Base-by-base conservation (phyloP, 2,113 vertebrate species). In the Pollachius pollachius region DNA sequence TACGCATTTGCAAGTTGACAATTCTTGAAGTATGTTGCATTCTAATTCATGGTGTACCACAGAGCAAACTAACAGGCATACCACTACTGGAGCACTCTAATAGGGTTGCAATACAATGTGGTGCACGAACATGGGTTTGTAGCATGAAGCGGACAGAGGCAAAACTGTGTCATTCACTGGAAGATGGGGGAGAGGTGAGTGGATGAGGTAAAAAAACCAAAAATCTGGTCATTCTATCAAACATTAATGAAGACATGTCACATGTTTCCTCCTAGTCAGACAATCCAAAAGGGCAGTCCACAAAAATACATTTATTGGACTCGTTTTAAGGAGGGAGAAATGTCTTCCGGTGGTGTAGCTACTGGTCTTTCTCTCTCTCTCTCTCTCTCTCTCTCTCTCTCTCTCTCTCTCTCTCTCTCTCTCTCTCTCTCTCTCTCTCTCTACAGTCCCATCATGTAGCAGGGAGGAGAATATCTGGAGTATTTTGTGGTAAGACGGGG, bases 1-100 rank as follows among this genome's bases (percentile, higher is more conserved):
- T 92, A 91, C 90, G 94, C 94, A 95, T 95, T 93, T 97, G 97
- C 97, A 97, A 98, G 95, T 97, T 98, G 97, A 98, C 96, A 97
- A 94, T 94, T 94, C 92, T 93, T 92, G 41, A 84, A 90, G 78
- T 88, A 88, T 85, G 91, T 89, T 92, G 93, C 89, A 92, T 88
- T 92, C 91, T 93, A 89, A n/a, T 17, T 83, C 91, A 80, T 91
- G 91, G 89, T 86, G 84, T 79, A 87, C 86, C 90, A 93, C 92
- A 85, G 88, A 92, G 91, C 93, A 95, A 90, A 94, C 93, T 91
- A 90, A 89, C 94, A 96, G 94, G 95, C 95, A 96, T 92, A 94
- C 86, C 89, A 96, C 92, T 92, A 93, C 91, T 85, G 86, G 89
- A 92, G 91, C 89, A 89, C 85, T 95, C 93, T 93, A 94, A 90